Percentiles rank a stretch among this genome's conserved stretches.
Evolutionary conservation across 2,888 invertebrate genomes (phyloP).

Genomic region (Lasioglossum villosulum): DNA sequence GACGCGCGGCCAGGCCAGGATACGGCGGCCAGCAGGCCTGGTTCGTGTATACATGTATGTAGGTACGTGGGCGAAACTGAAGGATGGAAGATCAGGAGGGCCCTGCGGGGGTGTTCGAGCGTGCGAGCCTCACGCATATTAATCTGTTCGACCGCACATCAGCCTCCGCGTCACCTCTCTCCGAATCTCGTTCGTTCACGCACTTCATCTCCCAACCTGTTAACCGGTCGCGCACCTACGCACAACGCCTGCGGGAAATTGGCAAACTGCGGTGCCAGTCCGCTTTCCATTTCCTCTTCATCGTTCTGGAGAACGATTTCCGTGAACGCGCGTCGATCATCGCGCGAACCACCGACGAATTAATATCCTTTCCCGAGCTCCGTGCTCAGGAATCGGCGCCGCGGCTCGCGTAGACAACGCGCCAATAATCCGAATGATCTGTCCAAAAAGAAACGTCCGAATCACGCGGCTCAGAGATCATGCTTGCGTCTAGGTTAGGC

Average conservation of each 20-base stretch:
- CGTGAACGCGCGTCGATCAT: conserved; percentile 62
- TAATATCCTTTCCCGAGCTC: conserved; percentile 24
- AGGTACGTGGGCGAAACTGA: conserved; percentile 55
- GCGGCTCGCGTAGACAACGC: background rate
- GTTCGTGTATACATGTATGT: background rate
- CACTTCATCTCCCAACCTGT: conserved; percentile 69
- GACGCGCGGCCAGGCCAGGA: background rate
- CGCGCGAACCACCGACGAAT: conserved; percentile 33
- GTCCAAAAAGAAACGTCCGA: background rate
- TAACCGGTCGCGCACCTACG: conserved; percentile 74
- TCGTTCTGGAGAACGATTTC: conserved; percentile 48
- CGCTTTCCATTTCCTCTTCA: conserved; percentile 55
- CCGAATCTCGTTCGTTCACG: conserved; percentile 70
- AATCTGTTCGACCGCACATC: conserved; percentile 84
- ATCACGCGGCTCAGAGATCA: background rate
- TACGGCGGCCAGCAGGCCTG: background rate
- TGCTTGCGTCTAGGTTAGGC: too few relatives aligned
- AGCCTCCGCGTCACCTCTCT: conserved; percentile 79
- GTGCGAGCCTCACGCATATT: conserved; percentile 82
- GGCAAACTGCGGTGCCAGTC: conserved; percentile 75
- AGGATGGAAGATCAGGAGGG: conserved; percentile 66
- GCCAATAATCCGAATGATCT: background rate
- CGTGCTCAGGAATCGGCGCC: background rate
- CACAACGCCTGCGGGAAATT: conserved; percentile 81
- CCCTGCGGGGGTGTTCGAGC: conserved; percentile 63